A percentile compares a stretch with the other conserved stretches of the same genome.
Conservation (phyloP, 2,113 vertebrate genomes). For the Scartelaos histophorus region DNA sequence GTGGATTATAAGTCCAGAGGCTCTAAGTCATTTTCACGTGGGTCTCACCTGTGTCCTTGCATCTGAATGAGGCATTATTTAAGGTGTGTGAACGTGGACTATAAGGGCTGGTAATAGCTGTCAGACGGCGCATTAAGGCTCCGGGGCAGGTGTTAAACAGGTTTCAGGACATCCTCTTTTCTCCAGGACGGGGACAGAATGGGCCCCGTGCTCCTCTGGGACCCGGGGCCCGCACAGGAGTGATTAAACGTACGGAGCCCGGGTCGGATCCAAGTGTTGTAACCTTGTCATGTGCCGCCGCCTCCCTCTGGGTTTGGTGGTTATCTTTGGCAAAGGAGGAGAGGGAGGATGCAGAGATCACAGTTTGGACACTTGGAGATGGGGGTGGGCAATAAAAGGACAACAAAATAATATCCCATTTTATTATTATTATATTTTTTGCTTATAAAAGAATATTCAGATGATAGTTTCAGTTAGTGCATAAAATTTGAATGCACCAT, state of each 20-base stretch:
- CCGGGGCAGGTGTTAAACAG: slow-evolving; percentile 43
- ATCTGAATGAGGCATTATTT: slow-evolving; percentile 13
- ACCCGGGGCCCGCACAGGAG: slow-evolving; percentile 42
- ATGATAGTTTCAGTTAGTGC: too few species aligned
- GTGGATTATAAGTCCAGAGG: too few species aligned
- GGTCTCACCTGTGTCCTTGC: slow-evolving; percentile 8
- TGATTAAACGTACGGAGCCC: slow-evolving; percentile 78
- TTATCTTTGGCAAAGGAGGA: not conserved
- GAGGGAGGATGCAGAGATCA: not conserved
- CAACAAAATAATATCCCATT: too few species aligned
- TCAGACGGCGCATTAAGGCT: slow-evolving; percentile 41
- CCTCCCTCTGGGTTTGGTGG: slow-evolving; percentile 51
- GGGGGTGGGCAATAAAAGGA: too few species aligned
- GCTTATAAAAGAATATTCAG: too few species aligned
- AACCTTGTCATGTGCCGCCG: slow-evolving; percentile 79
- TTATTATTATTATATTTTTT: too few species aligned
- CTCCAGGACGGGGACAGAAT: slow-evolving; percentile 26
- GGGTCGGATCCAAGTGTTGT: slow-evolving; percentile 75
- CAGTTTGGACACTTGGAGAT: not conserved
- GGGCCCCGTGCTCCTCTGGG: slow-evolving; percentile 38
- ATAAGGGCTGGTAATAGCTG: slow-evolving; percentile 20
- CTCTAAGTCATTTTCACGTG: not conserved
- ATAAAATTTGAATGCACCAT: too few species aligned
- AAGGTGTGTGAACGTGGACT: slow-evolving; percentile 28
- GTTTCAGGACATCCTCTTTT: slow-evolving; percentile 43